Base-by-base conservation (phyloP, 2,797 vertebrate species). In the Leuciscus waleckii region DNA sequence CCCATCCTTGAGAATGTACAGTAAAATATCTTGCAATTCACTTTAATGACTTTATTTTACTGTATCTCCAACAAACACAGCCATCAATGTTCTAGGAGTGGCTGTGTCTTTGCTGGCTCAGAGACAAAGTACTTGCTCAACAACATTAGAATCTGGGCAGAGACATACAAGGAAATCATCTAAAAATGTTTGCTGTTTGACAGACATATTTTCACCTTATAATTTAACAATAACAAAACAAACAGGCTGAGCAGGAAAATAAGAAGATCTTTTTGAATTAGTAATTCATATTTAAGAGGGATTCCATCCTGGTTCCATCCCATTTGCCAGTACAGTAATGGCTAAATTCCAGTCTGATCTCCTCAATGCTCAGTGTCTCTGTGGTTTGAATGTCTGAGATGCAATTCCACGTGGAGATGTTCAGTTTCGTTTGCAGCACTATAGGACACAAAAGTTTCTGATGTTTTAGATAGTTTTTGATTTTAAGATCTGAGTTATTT, bases 371-470 rank as follows among this genome's bases (percentile, higher is more conserved):
- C 32, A 82, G 43, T 16, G 32, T 65, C n/a, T 83, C 7, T 79
- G 35, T 26, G 69, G 11, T 69, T 51, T 14, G 14, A 65, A 58
- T 77, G 74, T 78, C 73, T 79, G 68, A 29, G 49, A 35, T 73
- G 73, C 13, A 54, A 19, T 54, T 56, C 78, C 68, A 73, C 26
- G 82, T 41, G 58, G n/a, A 46, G 39, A 71, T 17, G 39, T 46
- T 56, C 71, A 79, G 1, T 82, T 90, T 85, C 88, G 92, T 88
- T 93, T 94, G 92, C 88, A 95, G 89, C 94, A 96, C 95, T 96
- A 86, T 79, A 85, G 81, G 49, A 77, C n/a, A 82, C 13, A 86
- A 81, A 89, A 23, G 32, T 21, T 65, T 43, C 54, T 32, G 14
- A 6, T 19, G 21, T 76, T 46, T 69, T 14, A 3, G 19, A 67